phyloP scores from a whole-genome alignment of 2,888 invertebrate species.

The Escarpia spicata region DNA sequence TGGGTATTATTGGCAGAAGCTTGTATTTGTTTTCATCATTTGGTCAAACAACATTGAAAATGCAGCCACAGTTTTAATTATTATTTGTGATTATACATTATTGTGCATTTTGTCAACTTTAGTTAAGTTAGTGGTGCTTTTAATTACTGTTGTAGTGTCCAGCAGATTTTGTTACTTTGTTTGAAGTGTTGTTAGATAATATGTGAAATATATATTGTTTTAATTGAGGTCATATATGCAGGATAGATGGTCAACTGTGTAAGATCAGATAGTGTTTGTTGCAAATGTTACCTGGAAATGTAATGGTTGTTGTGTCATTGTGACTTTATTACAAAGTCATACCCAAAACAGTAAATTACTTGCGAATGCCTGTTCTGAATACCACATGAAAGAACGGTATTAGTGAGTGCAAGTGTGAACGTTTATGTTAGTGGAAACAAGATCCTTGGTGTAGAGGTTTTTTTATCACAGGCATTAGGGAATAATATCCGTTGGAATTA shows the following conservation, averaged over 20 bases:
- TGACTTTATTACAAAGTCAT: too few species aligned
- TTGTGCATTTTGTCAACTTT: neutral
- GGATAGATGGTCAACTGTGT: neutral
- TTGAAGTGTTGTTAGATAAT: neutral
- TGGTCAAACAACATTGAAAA: neutral
- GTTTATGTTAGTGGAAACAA: too few species aligned
- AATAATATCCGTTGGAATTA: neutral
- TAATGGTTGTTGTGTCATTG: neutral
- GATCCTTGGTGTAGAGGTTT: too few species aligned
- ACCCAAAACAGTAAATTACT: too few species aligned
- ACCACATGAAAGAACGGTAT: too few species aligned
- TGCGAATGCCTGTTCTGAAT: too few species aligned
- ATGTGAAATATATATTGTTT: neutral
- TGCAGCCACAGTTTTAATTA: neutral
- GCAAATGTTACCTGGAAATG: neutral
- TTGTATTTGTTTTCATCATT: neutral
- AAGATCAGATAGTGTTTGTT: neutral
- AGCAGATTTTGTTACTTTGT: neutral
- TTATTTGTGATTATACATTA: slow-evolving; percentile 14
- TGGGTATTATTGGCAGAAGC: neutral
- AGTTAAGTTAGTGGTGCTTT: slow-evolving; percentile 7
- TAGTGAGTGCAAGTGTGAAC: too few species aligned
- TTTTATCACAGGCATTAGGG: neutral
- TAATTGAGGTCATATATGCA: neutral
- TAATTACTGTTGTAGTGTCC: neutral